Base-by-base conservation (phyloP, 2,888 invertebrate genomes). In the Aelia acuminata region DNA sequence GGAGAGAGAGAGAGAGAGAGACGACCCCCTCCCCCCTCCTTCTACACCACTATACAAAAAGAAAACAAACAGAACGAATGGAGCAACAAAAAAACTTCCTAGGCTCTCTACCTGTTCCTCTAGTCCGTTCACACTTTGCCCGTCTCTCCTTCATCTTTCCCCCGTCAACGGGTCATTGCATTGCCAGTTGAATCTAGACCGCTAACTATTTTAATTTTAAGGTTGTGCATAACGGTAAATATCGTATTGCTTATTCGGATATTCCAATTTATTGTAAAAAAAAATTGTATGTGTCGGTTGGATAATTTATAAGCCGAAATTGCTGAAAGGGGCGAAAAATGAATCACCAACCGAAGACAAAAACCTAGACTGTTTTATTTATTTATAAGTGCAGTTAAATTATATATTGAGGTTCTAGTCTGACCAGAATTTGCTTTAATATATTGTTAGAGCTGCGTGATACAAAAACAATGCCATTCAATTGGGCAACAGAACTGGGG, bases 41-140 rank as follows among this genome's bases (percentile, higher is more conserved):
- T 18, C 31, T 31, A 31, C 63, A 35, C 63, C 63, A 63, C 63
- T 63, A 63, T 80, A 80, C 43, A 80, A 80, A 80, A 80, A 43
- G 80, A n/a, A 80, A 80, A 80, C 43, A 80, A 80, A 80, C 43
- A 80, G 43, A 80, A 80, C 80, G 80, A 80, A 43, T 43, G 63
- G 18, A 80, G 11, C n/a, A 80, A 39, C 39, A 80, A 43, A 80
- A 80, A 80, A 75, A 75, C n/a, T 43, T 80, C 43, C 80, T 43
- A 22, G 80, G 11, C 43, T 39, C 80, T 43, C 43, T 80, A 80
- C 80, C 80, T 80, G 80, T 39, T 43, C 13, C 13, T 13, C 43
- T n/a, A 20, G 43, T 22, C 80, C 80, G 22, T 80, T 80, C 80
- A 80, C 80, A 80, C 80, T 80, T 80, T 1, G 31, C 4, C n/a